A percentile compares a stretch with the other conserved stretches of the same genome.
These are phyloP conservation scores for Operophtera brumata DNA, from an alignment of 2,888 invertebrate genomes.

Conservation along the genomic window DNA sequence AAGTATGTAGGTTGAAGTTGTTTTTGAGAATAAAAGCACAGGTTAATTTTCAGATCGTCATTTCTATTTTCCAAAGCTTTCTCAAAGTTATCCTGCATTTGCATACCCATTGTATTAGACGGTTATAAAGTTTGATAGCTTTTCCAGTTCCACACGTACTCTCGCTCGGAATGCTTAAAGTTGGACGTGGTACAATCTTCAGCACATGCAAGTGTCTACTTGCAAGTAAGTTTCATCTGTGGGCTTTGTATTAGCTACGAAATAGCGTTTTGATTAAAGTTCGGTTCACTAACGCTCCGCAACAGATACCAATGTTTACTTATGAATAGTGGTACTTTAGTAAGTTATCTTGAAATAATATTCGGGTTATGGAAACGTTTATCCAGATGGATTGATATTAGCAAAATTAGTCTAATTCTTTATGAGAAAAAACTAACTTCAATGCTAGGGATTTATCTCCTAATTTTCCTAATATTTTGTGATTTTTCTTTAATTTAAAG, in stretches of 20 bases:
- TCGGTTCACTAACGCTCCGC: neutral
- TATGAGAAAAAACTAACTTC: too few species aligned
- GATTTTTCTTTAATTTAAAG: too few species aligned
- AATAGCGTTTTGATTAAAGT: constrained; percentile 12
- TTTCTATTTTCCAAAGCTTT: constrained; percentile 28
- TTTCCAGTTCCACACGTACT: constrained; percentile 46
- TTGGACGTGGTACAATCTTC: constrained; percentile 22
- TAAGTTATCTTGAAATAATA: neutral
- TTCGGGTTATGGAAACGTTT: too few species aligned
- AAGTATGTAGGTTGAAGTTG: too few species aligned
- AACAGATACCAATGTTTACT: neutral
- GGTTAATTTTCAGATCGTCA: neutral
- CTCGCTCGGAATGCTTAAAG: constrained; percentile 10
- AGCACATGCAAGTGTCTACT: constrained; percentile 17
- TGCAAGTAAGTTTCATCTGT: constrained; percentile 11
- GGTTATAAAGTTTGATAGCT: constrained; percentile 67
- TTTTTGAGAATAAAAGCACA: too few species aligned
- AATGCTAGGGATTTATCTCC: too few species aligned
- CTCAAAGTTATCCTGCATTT: constrained; percentile 46
- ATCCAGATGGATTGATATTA: too few species aligned
- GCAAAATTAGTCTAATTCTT: too few species aligned
- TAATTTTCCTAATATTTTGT: too few species aligned
- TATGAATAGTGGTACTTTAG: constrained; percentile 7
- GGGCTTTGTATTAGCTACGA: constrained; percentile 9
- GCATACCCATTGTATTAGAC: constrained; percentile 61